phyloP scores from a whole-genome alignment of 2,797 vertebrate genomes.

The Phataginus tetradactyla region DNA sequence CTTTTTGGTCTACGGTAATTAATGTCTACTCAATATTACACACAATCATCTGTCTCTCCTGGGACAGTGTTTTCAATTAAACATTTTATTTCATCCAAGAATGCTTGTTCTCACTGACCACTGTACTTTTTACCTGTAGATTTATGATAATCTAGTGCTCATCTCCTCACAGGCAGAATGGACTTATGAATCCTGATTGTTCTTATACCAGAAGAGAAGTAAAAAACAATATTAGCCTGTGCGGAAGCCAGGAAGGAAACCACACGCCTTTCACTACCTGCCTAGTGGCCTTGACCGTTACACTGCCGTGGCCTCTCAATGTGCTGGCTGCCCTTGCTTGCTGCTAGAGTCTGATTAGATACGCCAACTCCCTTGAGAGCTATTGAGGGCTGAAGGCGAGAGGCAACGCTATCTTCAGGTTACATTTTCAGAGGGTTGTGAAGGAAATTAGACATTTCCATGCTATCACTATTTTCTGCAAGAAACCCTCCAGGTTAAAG shows the following conservation, averaged over 20 bases:
- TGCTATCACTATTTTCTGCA: conserved; percentile 78
- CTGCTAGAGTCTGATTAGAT: conserved; percentile 89
- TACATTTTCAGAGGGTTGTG: conserved; percentile 85
- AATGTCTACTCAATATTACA: conserved; percentile 72
- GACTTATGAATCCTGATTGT: conserved; percentile 85
- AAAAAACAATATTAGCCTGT: conserved; percentile 83
- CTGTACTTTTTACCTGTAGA: conserved; percentile 83
- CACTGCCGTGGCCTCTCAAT: conserved; percentile 83
- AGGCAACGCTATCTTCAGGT: conserved; percentile 77
- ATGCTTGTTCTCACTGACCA: conserved; percentile 84
- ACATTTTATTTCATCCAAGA: conserved; percentile 85
- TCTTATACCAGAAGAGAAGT: conserved; percentile 83
- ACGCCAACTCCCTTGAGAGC: conserved; percentile 84
- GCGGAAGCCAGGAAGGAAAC: conserved; percentile 88
- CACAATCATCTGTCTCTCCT: conserved; percentile 76
- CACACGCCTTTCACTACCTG: conserved; percentile 88
- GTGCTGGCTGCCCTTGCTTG: conserved; percentile 86
- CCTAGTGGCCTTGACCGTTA: conserved; percentile 86
- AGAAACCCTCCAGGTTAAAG: conserved; percentile 74
- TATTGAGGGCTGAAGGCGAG: conserved; percentile 81
- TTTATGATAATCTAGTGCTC: conserved; percentile 87
- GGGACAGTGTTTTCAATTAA: conserved; percentile 85
- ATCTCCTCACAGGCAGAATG: conserved; percentile 82
- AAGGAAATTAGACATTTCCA: conserved; percentile 85
- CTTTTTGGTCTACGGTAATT: conserved; percentile 69